Percentiles rank a stretch among this genome's conserved stretches.
These are phyloP conservation scores for Siniperca chuatsi DNA, from an alignment of 2,113 vertebrate genomes.

Conservation along the genomic window DNA sequence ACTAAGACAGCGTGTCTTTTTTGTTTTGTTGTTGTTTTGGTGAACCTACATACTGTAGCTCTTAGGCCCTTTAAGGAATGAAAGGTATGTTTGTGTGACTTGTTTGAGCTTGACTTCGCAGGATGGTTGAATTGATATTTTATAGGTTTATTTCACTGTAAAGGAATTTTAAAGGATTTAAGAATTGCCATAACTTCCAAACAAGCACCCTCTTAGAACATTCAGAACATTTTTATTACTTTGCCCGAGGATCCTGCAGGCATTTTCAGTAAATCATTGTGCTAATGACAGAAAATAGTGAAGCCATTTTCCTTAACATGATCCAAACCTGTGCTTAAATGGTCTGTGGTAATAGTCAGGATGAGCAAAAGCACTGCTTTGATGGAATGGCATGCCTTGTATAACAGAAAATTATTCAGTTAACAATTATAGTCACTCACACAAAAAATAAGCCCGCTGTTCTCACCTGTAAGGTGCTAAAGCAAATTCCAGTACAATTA, in stretches of 20 bases:
- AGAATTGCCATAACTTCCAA: not conserved
- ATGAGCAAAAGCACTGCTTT: not conserved
- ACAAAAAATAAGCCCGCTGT: not conserved
- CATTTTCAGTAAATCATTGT: not conserved
- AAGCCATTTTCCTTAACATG: not conserved
- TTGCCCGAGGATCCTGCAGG: not conserved
- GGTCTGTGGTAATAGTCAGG: not conserved
- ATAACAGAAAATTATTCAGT: not conserved
- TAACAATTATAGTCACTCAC: not conserved
- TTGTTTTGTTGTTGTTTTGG: constrained; percentile 19
- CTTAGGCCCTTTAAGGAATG: constrained; percentile 27
- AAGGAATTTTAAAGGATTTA: not conserved
- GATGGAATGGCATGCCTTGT: not conserved
- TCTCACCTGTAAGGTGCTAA: not conserved
- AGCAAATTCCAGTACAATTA: not conserved
- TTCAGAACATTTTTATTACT: not conserved
- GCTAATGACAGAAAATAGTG: not conserved
- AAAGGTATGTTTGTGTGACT: constrained; percentile 44
- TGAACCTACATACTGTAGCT: constrained; percentile 3
- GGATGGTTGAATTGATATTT: not conserved
- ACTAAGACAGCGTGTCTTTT: not conserved
- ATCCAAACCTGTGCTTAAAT: not conserved
- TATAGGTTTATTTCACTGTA: not conserved
- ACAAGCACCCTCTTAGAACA: not conserved
- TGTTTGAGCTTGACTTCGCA: not conserved